Percentiles rank a stretch among this genome's conserved stretches.
Conservation (phyloP, 1,140 invertebrate genomes). For the Zaprionus davidi region DNA sequence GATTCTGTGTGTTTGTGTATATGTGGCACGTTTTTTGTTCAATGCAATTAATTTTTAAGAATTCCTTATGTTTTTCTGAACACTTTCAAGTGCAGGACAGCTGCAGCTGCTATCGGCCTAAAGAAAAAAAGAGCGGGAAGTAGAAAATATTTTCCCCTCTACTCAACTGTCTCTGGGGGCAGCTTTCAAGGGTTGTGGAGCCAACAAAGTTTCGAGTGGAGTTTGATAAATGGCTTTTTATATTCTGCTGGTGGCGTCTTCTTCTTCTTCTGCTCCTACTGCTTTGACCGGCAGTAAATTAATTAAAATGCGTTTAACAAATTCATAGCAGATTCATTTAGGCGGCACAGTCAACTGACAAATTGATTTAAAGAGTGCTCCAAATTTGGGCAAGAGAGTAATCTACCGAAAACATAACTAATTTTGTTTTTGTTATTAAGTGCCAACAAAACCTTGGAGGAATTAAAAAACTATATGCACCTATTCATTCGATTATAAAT, state of each 20-base stretch:
- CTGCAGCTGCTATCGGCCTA: conserved; percentile 45
- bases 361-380: conserved; percentile 39
- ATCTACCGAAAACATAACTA: conserved; percentile 31
- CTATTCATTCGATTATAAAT: conserved; percentile 38
- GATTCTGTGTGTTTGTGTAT: background rate
- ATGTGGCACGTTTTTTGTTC: conserved; percentile 7
- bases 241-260: conserved; percentile 18
- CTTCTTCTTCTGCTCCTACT: background rate
- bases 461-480: conserved; percentile 22
- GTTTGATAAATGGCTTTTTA: conserved; percentile 59
- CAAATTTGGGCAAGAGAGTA: conserved; percentile 41
- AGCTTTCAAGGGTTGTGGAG: conserved; percentile 10
- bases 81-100: conserved; percentile 58
- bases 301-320: conserved; percentile 71
- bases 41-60: conserved; percentile 42
- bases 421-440: conserved; percentile 39
- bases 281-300: conserved; percentile 48
- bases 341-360: conserved; percentile 17
- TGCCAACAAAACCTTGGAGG: conserved; percentile 52
- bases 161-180: conserved; percentile 11
- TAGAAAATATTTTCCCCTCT: background rate
- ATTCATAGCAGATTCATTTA: conserved; percentile 44
- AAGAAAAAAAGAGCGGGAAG: conserved; percentile 7
- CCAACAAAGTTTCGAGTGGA: conserved; percentile 30
- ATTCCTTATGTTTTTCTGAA: conserved; percentile 34